A percentile compares a stretch with the other conserved stretches of the same genome.
Conservation (phyloP, 1,140 invertebrate genomes). For the Mercenaria mercenaria region DNA sequence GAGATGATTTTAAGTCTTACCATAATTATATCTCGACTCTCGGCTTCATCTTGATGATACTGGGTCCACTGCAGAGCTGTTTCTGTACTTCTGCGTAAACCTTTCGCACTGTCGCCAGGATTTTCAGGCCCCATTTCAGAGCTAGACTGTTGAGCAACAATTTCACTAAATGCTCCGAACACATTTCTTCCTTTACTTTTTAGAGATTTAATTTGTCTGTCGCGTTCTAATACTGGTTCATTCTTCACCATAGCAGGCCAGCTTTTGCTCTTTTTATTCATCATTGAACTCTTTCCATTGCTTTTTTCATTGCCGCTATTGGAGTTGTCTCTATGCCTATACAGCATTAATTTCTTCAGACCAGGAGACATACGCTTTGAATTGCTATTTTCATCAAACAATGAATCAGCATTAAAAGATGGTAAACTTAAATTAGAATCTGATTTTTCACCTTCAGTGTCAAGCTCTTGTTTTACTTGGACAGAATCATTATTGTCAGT, state of each 20-base stretch:
- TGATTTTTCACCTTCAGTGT: slow-evolving; percentile 28
- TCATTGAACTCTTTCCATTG: neutral
- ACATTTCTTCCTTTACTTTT: slow-evolving; percentile 49
- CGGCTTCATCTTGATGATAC: neutral
- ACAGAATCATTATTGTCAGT: neutral
- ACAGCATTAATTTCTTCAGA: slow-evolving; percentile 43
- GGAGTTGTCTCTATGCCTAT: slow-evolving; percentile 28
- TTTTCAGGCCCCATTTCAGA: neutral
- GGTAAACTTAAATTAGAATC: slow-evolving; percentile 32
- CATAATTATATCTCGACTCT: neutral
- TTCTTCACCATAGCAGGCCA: slow-evolving; percentile 2
- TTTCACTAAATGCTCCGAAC: slow-evolving; percentile 63
- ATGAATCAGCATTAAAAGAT: neutral
- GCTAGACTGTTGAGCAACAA: slow-evolving; percentile 17
- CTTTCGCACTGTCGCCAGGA: neutral
- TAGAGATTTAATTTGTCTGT: neutral
- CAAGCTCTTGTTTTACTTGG: neutral
- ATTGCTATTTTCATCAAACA: slow-evolving; percentile 52
- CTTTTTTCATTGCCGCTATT: neutral
- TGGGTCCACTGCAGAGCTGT: neutral
- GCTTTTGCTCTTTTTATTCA: neutral
- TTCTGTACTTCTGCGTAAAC: neutral
- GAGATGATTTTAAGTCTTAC: too few species aligned
- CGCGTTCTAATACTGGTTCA: neutral
- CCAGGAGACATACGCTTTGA: slow-evolving; percentile 52